These are phyloP conservation scores for Mustelus asterias DNA, from an alignment of 2,113 vertebrate genomes.

Conservation along the genomic window DNA sequence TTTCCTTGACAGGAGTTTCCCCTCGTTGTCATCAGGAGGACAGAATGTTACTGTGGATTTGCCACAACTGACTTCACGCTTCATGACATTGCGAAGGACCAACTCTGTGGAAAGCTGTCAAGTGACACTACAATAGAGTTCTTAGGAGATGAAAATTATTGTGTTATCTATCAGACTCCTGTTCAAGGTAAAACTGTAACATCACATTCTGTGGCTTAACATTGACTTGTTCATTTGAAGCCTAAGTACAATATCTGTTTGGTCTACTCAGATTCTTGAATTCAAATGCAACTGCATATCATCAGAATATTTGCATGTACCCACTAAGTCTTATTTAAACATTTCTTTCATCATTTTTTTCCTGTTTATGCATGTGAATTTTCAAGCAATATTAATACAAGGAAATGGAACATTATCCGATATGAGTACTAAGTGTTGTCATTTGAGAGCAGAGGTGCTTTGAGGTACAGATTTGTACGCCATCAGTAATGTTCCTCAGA, in stretches of 20 bases:
- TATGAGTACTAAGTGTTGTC: not conserved
- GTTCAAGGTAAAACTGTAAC: conserved; percentile 68
- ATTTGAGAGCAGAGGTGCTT: not conserved
- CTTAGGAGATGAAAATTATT: conserved; percentile 47
- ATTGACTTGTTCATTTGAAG: not conserved
- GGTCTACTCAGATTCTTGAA: not conserved
- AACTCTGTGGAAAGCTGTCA: conserved; percentile 50
- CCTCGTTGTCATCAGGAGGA: conserved; percentile 66
- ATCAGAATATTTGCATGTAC: not conserved
- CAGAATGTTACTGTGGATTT: conserved; percentile 74
- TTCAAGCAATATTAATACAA: not conserved
- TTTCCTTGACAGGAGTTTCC: conserved; percentile 70
- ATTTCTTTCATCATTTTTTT: not conserved
- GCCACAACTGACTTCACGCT: conserved; percentile 64
- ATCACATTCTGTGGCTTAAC: not conserved
- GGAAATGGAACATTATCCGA: not conserved
- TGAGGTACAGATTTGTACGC: not conserved
- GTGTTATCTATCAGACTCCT: conserved; percentile 81
- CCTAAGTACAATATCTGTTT: not conserved
- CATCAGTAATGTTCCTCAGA: not conserved
- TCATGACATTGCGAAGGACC: conserved; percentile 49
- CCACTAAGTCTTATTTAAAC: not conserved
- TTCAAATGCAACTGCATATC: too few relatives aligned
- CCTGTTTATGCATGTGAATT: not conserved
- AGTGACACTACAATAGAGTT: conserved; percentile 38